Evolutionary conservation across 2,797 vertebrate species (phyloP), one percentile per base, ranked within the genome.

Genomic region (Ceyx erithaca): DNA sequence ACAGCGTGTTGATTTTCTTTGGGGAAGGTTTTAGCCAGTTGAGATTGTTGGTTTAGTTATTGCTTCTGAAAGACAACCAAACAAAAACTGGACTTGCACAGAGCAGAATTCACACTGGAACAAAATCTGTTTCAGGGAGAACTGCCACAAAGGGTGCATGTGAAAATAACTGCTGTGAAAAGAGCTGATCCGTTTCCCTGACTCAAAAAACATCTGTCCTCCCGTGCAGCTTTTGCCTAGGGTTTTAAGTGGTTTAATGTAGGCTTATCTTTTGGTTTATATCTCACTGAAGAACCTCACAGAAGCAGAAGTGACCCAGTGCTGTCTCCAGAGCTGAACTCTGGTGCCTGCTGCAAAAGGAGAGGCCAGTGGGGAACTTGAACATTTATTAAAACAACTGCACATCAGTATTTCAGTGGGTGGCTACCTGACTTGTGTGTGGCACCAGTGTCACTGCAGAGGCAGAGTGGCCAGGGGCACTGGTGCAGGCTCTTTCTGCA

Each of bases 351-450:
- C 43, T 67, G 37, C 67, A 19, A 5, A 64, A 49, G 30, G 52
- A 48, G 26, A 16, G 46, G 35, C 37, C 25, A 30, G 30, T 16
- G 12, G 58, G 12, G 46, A 48, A 41, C 31, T 9, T 82, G 68
- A 52, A 80, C 26, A 55, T 26, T 25, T 48, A 28, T 43, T 76
- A 31, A 33, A 77, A 64, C 30, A 69, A 6, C 40, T 43, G 30
- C 23, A 18, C 18, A 2, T 33, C 7, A 33, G 22, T 4, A 22
- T 22, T 79, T 76, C 10, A 13, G 23, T 8, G 58, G 62, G 35
- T 17, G 40, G 69, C 70, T 62, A 51, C 26, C 1, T 7, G 14
- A 30, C 5, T 2, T 51, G 9, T 9, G 0, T 2, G 0, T n/a
- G 30, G 25, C 13, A 0, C 12, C 40, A 7, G 28, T 14, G 31